Evolutionary conservation across 1,140 invertebrate species (phyloP).

Genomic region (Aplysia californica): DNA sequence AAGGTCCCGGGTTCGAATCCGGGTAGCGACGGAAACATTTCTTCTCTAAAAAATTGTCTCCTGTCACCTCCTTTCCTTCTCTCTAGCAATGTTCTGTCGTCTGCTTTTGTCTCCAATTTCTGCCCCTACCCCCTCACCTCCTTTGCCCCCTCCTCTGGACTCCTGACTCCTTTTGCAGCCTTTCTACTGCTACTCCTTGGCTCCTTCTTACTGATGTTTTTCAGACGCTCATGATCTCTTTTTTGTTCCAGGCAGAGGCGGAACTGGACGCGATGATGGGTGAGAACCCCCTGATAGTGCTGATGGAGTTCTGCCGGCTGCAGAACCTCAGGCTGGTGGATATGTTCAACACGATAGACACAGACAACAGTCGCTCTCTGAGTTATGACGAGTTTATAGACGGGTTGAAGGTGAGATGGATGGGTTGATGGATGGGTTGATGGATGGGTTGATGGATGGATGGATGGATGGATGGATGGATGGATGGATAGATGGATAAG

Average conservation of each 20-base stretch:
- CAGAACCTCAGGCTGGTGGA: slow-evolving; percentile 52
- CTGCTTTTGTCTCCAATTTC: no score
- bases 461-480: no score
- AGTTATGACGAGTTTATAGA: slow-evolving; percentile 45
- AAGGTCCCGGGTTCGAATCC: no score
- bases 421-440: no score
- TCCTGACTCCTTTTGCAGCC: background rate
- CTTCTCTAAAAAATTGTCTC: no score
- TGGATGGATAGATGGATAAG: no score
- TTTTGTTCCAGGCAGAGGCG: background rate
- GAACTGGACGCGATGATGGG: background rate
- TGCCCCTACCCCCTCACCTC: background rate
- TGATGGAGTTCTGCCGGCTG: slow-evolving; percentile 53
- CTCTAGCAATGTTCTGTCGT: no score
- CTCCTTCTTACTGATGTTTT: background rate
- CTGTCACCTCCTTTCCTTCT: no score
- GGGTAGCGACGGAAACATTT: no score
- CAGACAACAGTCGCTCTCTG: slow-evolving; percentile 47
- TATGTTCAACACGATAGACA: slow-evolving; percentile 51
- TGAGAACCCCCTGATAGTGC: slow-evolving; percentile 31
- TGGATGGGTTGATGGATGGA: no score
- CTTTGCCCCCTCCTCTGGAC: background rate
- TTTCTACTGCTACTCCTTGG: background rate
- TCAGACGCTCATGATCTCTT: background rate
- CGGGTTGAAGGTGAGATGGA: slow-evolving; percentile 44